These are phyloP conservation scores for Acanthisitta chloris DNA, from an alignment of 2,113 vertebrate species.

Conservation along the genomic window DNA sequence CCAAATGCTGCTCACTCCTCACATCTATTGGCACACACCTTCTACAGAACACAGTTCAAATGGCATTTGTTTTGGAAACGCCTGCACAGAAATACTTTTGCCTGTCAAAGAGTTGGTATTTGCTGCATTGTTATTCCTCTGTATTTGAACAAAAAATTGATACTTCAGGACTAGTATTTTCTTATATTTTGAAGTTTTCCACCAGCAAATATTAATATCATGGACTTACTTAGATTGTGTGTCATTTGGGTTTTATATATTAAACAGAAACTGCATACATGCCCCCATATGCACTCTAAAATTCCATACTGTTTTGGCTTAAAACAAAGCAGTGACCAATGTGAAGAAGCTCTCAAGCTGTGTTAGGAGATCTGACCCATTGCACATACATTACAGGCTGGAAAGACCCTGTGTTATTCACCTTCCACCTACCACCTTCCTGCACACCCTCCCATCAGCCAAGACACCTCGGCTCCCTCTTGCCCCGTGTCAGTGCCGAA, in stretches of 20 bases:
- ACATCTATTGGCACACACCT: neutral
- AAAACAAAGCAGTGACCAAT: neutral
- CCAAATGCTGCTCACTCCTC: neutral
- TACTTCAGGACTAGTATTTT: neutral
- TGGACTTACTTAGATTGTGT: neutral
- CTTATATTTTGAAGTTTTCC: neutral
- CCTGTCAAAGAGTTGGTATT: neutral
- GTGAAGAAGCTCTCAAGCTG: neutral
- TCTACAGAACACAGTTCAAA: neutral
- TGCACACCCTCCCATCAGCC: fast-evolving
- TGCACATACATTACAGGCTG: neutral
- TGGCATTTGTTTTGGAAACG: neutral
- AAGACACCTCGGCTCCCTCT: neutral
- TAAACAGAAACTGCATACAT: neutral
- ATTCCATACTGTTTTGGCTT: neutral
- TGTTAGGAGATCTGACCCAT: neutral
- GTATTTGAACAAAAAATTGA: neutral
- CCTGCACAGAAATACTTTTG: neutral
- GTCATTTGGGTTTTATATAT: neutral
- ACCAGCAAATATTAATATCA: neutral
- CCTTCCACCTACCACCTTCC: neutral
- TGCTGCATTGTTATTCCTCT: neutral
- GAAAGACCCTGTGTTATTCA: neutral
- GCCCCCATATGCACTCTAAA: neutral
- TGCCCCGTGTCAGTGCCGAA: fast-evolving